Evolutionary conservation across 2,797 vertebrate species (phyloP).

Genomic region (Sarcoramphus papa): DNA sequence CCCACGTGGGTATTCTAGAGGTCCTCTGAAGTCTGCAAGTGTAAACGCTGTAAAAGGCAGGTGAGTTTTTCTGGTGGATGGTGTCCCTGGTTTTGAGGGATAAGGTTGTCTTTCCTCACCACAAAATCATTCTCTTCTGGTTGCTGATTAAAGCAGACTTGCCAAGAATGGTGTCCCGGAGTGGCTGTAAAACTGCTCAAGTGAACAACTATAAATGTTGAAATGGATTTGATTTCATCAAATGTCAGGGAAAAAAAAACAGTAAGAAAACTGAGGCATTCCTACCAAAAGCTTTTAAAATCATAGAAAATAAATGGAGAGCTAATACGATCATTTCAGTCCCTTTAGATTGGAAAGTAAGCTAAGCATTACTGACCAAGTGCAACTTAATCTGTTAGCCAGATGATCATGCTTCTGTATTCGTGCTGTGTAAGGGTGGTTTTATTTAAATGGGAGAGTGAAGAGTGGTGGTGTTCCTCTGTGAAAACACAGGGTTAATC

Average conservation of each 20-base stretch:
- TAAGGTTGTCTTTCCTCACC: neutral
- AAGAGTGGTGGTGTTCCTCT: neutral
- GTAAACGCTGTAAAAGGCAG: neutral
- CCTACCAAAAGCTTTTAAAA: neutral
- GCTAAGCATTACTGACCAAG: neutral
- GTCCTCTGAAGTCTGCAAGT: neutral
- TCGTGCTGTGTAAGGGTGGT: neutral
- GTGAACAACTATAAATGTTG: neutral
- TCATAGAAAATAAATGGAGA: neutral
- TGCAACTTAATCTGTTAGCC: neutral
- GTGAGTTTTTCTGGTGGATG: neutral
- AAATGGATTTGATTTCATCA: neutral
- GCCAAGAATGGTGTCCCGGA: neutral
- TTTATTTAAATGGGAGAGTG: neutral
- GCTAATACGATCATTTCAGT: neutral
- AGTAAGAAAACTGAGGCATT: neutral
- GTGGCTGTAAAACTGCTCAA: neutral
- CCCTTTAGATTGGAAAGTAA: neutral
- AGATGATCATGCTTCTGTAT: neutral
- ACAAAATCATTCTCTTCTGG: neutral
- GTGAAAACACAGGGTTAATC: neutral
- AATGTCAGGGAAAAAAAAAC: neutral
- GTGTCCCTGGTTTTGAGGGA: neutral
- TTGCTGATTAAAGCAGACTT: neutral
- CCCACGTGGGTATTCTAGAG: accelerated